These are phyloP conservation scores for Eupeodes latifasciatus DNA, from an alignment of 2,888 invertebrate species.

Conservation along the genomic window DNA sequence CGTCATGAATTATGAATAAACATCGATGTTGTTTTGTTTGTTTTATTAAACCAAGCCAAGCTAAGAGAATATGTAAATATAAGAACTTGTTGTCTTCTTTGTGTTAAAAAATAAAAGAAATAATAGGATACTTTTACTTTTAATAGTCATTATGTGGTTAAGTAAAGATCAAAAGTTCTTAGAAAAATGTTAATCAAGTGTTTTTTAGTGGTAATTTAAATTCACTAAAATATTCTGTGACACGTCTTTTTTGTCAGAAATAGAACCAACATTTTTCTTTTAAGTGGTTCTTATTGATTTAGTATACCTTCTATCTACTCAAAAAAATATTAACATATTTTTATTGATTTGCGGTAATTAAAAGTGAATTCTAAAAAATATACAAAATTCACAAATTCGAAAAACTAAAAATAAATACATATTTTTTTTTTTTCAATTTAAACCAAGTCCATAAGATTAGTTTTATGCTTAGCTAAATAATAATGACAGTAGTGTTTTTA, in stretches of 20 bases:
- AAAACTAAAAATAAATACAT: not conserved
- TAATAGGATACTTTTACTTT: conserved; percentile 17
- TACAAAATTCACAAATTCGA: not conserved
- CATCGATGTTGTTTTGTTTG: too few relatives aligned
- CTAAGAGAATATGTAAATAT: too few relatives aligned
- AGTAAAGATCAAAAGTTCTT: not conserved
- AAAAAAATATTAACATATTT: not conserved
- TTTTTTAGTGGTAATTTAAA: not conserved
- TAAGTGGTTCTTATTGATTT: not conserved
- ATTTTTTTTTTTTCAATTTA: too few relatives aligned
- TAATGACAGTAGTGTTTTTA: not conserved
- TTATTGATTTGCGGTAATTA: conserved; percentile 3
- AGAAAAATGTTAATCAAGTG: conserved; percentile 3
- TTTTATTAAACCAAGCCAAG: too few relatives aligned
- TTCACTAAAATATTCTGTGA: not conserved
- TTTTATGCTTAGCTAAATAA: not conserved
- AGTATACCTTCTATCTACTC: too few relatives aligned
- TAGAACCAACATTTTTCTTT: not conserved
- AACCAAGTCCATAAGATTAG: not conserved
- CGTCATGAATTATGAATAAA: too few relatives aligned
- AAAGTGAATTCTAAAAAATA: not conserved
- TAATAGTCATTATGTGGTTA: not conserved
- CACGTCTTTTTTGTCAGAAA: conserved; percentile 4
- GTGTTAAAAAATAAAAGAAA: not conserved
- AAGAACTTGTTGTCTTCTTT: too few relatives aligned